Evolutionary conservation across 2,888 invertebrate species (phyloP), one percentile per base, ranked within the genome.

Genomic region (Mesorhabditis belari): DNA sequence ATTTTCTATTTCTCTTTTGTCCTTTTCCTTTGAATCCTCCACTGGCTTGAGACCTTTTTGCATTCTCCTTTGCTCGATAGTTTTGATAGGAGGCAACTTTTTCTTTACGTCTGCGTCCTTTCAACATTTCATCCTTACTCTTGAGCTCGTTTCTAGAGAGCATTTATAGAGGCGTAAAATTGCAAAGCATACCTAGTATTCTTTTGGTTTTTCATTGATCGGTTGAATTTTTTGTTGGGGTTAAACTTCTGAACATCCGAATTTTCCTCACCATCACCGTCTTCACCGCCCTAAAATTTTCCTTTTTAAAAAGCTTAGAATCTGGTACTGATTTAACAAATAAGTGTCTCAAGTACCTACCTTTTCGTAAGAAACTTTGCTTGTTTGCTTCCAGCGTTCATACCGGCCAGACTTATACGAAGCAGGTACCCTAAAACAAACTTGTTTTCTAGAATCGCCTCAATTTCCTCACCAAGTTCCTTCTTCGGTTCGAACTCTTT

Each of bases 401-500:
- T 85, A 86, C 79, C 83, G 86, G 57, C 93, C 90, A 64, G 91
- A 89, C 84, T 94, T 94, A 84, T 90, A 96, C 17, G 76, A 66
- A 0, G 94, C 91, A 0, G 94, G 89, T 74, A 98, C 92, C n/a
- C n/a, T n/a, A n/a, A n/a, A n/a, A n/a, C n/a, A n/a, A n/a, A n/a
- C n/a, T n/a, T n/a, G n/a, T n/a, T n/a, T n/a, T n/a, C n/a, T n/a
- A n/a, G n/a, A n/a, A n/a, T n/a, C n/a, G n/a, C n/a, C n/a, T n/a
- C n/a, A n/a, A n/a, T n/a, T n/a, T n/a, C n/a, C n/a, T n/a, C n/a
- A n/a, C 87, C 75, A 72, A 1, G 76, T 75, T 19, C 80, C 98
- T 64, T 92, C 92, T 84, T 98, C 98, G 0, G 95, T 95, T 75
- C 89, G 88, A 69, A 98, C 93, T 83, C 89, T 91, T 59, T 88